Conservation (phyloP, 2,888 invertebrate species). For the Oscheius sp. region DNA sequence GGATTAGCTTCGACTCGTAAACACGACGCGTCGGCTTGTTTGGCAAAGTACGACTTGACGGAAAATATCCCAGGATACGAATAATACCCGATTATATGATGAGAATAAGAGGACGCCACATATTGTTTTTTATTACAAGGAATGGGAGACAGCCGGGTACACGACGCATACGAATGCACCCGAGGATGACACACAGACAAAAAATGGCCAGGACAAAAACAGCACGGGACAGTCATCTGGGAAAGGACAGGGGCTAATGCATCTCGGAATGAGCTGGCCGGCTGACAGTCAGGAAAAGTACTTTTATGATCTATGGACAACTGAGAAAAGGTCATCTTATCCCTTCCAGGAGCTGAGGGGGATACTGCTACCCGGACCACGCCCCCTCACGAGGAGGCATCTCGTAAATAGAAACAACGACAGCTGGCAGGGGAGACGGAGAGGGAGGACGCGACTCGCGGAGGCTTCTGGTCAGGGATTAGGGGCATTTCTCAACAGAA, state of each 20-base stretch:
- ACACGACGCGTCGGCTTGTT: neutral
- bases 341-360: neutral
- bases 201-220: too few species aligned
- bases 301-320: neutral
- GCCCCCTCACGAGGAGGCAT: constrained; percentile 31
- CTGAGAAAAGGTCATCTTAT: neutral
- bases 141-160: too few species aligned
- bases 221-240: neutral
- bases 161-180: too few species aligned
- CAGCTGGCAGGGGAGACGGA: constrained; percentile 20
- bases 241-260: neutral
- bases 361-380: constrained; percentile 6
- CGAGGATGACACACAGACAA: too few species aligned
- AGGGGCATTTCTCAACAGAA: constrained; percentile 7
- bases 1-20: neutral
- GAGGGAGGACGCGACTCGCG: constrained; percentile 1
- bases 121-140: too few species aligned
- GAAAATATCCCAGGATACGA: neutral
- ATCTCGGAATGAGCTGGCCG: too few species aligned
- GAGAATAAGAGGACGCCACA: too few species aligned
- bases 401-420: constrained; percentile 38
- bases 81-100: too few species aligned
- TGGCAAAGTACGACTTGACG: neutral
- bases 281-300: neutral
- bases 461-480: constrained; percentile 21